Evolutionary conservation across 2,797 vertebrate genomes (phyloP).

Genomic region (Choloepus didactylus): DNA sequence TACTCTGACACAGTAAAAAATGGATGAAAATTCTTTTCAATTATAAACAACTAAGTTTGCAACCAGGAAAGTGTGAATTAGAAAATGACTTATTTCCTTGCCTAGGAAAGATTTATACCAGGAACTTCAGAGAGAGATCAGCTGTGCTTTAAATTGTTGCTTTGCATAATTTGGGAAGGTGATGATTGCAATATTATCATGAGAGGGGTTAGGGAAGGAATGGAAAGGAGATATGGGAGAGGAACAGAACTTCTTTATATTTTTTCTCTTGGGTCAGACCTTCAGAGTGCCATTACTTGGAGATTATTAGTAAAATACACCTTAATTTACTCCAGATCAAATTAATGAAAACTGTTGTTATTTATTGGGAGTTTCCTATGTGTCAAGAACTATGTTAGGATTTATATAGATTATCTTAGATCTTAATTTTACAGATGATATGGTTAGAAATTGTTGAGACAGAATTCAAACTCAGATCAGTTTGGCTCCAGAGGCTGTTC

Average conservation of each 20-base stretch:
- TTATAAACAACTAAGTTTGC: constrained; percentile 72
- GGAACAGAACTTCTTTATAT: constrained; percentile 8
- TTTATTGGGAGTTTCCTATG: neutral
- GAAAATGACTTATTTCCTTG: constrained; percentile 77
- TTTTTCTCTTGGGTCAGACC: constrained; percentile 41
- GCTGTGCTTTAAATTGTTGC: constrained; percentile 48
- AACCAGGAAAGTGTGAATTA: constrained; percentile 70
- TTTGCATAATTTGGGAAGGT: constrained; percentile 20
- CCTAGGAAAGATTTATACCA: constrained; percentile 62
- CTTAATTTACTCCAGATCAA: constrained; percentile 49
- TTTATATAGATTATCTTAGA: constrained; percentile 32
- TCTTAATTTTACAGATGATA: constrained; percentile 27
- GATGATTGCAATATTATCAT: constrained; percentile 7
- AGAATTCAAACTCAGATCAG: constrained; percentile 58
- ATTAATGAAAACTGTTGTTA: constrained; percentile 10
- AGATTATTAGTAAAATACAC: constrained; percentile 46
- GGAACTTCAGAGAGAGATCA: constrained; percentile 34
- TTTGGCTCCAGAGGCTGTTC: constrained; percentile 31
- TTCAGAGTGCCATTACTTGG: neutral
- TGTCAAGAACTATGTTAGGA: neutral
- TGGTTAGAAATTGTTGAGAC: constrained; percentile 26
- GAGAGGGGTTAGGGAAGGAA: neutral
- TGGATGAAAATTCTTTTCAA: constrained; percentile 66
- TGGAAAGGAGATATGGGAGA: neutral
- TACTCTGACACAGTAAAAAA: constrained; percentile 66